Evolutionary conservation across 2,113 vertebrate genomes (phyloP).

Genomic region (Oreochromis spilurus): DNA sequence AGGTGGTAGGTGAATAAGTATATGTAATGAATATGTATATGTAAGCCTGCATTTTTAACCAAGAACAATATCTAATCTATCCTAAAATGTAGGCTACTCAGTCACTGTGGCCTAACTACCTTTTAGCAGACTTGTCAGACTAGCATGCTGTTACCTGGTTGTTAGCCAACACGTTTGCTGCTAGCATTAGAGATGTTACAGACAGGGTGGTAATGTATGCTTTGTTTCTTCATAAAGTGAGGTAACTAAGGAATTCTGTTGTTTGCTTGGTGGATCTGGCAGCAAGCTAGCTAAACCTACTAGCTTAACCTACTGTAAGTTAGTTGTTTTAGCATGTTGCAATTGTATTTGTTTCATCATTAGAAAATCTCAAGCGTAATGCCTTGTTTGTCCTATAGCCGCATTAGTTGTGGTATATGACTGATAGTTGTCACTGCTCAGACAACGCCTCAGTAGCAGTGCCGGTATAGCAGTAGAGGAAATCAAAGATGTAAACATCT

Average conservation of each 20-base stretch:
- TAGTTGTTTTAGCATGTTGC: background rate
- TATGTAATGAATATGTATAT: background rate
- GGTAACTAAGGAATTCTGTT: background rate
- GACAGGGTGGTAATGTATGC: background rate
- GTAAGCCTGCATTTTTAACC: background rate
- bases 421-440: background rate
- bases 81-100: background rate
- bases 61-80: background rate
- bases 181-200: background rate
- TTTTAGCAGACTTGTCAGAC: background rate
- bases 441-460: background rate
- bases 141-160: background rate
- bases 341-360: background rate
- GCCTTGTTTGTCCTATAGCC: background rate
- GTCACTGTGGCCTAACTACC: background rate
- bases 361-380: background rate
- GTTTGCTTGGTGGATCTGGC: background rate
- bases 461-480: background rate
- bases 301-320: background rate
- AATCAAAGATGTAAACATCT: background rate
- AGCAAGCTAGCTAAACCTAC: background rate
- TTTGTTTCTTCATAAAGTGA: background rate
- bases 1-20: no score
- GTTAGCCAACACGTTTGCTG: background rate
- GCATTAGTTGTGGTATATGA: background rate